phyloP scores from a whole-genome alignment of 2,113 vertebrate species.

The Numenius arquata region DNA sequence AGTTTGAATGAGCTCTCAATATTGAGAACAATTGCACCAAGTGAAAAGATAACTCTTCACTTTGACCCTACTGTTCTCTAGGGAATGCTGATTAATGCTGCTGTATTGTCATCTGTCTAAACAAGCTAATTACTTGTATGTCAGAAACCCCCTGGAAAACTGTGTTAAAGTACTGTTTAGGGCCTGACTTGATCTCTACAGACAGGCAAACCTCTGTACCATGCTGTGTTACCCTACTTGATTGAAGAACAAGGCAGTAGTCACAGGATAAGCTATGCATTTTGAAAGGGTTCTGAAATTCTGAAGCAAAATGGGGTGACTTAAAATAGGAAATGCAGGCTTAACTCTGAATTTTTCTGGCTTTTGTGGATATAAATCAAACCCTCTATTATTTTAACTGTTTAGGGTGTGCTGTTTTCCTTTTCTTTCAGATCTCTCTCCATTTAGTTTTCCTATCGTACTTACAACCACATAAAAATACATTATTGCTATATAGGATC shows the following conservation, averaged over 20 bases:
- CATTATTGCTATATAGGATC: neutral
- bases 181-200: neutral
- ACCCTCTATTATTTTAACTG: neutral
- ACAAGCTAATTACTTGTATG: neutral
- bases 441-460: neutral
- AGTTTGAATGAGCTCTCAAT: neutral
- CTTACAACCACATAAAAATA: neutral
- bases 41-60: neutral
- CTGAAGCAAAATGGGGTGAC: neutral
- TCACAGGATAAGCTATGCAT: neutral
- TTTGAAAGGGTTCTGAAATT: neutral
- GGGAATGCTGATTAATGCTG: neutral
- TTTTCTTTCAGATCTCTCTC: neutral
- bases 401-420: neutral
- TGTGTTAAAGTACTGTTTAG: neutral
- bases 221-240: neutral
- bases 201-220: neutral
- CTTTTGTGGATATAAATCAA: neutral
- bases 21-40: neutral
- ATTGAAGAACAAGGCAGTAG: neutral
- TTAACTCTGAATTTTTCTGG: neutral
- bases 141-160: neutral
- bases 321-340: neutral
- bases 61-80: neutral
- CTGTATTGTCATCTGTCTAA: neutral